phyloP scores from a whole-genome alignment of 2,113 vertebrate genomes.

The Aspidoscelis tigris region DNA sequence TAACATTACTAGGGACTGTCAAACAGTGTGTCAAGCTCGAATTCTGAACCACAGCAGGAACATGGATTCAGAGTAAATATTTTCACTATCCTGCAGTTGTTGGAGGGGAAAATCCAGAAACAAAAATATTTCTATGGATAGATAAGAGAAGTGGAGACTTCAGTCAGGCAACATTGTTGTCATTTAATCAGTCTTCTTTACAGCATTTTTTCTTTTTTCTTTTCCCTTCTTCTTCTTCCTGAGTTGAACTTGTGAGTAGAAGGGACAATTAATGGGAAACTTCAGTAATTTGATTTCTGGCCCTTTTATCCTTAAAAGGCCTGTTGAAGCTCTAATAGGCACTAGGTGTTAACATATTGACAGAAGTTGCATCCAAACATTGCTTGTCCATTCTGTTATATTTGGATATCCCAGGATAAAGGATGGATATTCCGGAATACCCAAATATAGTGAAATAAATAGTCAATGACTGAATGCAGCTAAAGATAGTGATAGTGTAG shows the following conservation, averaged over 20 bases:
- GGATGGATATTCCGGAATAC: too few species aligned
- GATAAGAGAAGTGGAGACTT: conserved; percentile 32
- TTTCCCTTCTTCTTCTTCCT: too few species aligned
- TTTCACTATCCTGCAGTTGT: conserved; percentile 39
- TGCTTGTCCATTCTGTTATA: too few species aligned
- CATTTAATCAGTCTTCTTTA: not conserved
- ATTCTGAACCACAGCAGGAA: conserved; percentile 34
- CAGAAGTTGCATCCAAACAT: too few species aligned
- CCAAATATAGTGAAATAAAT: too few species aligned
- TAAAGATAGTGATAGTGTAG: too few species aligned
- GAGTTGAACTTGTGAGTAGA: not conserved
- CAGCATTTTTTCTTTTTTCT: not conserved
- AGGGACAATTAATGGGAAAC: conserved; percentile 33
- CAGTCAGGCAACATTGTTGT: not conserved
- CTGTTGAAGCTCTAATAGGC: not conserved
- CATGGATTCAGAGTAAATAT: conserved; percentile 44
- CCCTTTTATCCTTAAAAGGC: not conserved
- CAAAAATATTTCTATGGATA: conserved; percentile 28
- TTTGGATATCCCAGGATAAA: too few species aligned
- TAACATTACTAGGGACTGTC: conserved; percentile 26
- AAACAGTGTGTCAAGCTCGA: conserved; percentile 34
- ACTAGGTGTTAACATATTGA: too few species aligned
- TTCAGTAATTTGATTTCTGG: conserved; percentile 2
- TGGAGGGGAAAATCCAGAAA: not conserved
- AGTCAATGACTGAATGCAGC: too few species aligned